Evolutionary conservation across 2,797 vertebrate genomes (phyloP).

Genomic region (Gorsachius magnificus): DNA sequence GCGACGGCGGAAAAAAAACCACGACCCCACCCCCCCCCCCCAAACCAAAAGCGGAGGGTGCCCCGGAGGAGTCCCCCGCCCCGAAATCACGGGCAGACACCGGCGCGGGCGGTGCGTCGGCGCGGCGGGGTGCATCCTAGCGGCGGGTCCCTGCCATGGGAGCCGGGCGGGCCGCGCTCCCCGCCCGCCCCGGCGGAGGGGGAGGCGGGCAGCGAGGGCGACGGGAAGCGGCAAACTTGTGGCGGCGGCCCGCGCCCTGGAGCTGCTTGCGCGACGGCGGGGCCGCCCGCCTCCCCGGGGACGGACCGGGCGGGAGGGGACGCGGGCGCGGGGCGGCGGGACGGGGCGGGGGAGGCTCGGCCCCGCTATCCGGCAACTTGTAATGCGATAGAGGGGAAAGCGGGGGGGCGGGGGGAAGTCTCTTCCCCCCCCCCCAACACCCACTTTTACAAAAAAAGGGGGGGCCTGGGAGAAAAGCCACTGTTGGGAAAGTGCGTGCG

Average conservation of each 20-base stretch:
- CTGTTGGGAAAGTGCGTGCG: background rate
- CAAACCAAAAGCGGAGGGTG: background rate
- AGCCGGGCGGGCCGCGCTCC: background rate
- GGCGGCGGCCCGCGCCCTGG: constrained; percentile 21
- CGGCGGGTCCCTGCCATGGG: constrained; percentile 80
- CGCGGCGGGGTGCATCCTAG: constrained; percentile 88
- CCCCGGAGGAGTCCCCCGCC: background rate
- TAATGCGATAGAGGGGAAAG: constrained; percentile 12
- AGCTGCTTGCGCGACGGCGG: background rate
- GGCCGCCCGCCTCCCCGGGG: background rate
- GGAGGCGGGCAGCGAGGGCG: background rate
- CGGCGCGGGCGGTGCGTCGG: constrained; percentile 24
- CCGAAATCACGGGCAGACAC: background rate
- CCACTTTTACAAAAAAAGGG: background rate
- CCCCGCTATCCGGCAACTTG: background rate
- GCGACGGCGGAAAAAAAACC: background rate
- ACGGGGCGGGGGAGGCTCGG: background rate
- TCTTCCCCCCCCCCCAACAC: background rate
- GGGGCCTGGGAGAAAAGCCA: background rate
- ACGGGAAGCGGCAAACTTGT: constrained; percentile 45
- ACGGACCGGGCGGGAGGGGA: background rate
- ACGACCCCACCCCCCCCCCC: too few species aligned
- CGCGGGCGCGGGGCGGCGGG: background rate
- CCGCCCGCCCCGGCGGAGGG: background rate
- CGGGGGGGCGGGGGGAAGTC: background rate